These are phyloP conservation scores for Eulimnadia texana DNA, from an alignment of 1,140 invertebrate genomes.

Conservation along the genomic window DNA sequence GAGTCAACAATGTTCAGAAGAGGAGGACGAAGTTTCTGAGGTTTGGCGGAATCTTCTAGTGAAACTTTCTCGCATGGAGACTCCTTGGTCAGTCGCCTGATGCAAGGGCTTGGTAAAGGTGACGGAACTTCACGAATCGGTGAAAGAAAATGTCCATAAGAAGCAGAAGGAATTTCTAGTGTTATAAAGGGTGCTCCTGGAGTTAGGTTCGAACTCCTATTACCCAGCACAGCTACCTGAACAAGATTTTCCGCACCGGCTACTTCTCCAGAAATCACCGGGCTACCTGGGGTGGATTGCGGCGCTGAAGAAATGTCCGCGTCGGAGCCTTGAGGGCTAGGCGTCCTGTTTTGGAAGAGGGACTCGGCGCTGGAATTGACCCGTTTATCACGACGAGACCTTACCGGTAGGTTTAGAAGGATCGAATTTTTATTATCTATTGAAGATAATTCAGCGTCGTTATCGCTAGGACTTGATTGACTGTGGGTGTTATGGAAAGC, in stretches of 20 bases:
- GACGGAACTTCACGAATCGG: constrained; percentile 55
- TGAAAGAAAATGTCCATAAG: constrained; percentile 50
- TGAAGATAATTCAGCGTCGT: constrained; percentile 21
- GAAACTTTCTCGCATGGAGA: not conserved
- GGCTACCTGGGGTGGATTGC: not conserved
- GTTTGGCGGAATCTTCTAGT: not conserved
- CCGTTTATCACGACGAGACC: not conserved
- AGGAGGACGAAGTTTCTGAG: constrained; percentile 15
- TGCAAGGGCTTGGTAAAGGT: constrained; percentile 36
- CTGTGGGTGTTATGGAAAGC: constrained; percentile 21
- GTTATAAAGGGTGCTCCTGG: not conserved
- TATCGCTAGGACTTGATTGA: constrained; percentile 29
- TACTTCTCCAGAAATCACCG: not conserved
- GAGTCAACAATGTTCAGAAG: constrained; percentile 21
- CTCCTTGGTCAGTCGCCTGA: constrained; percentile 40
- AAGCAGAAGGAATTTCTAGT: constrained; percentile 49
- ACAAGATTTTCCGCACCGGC: not conserved
- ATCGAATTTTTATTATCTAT: not conserved
- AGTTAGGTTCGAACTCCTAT: not conserved
- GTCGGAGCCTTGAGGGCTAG: not conserved
- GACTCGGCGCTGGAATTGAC: not conserved
- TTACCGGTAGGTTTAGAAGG: not conserved
- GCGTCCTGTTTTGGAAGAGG: not conserved
- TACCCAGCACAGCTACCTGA: not conserved
- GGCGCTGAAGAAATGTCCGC: not conserved